Evolutionary conservation across 1,140 invertebrate genomes (phyloP).

Genomic region (Drosophila sproati): DNA sequence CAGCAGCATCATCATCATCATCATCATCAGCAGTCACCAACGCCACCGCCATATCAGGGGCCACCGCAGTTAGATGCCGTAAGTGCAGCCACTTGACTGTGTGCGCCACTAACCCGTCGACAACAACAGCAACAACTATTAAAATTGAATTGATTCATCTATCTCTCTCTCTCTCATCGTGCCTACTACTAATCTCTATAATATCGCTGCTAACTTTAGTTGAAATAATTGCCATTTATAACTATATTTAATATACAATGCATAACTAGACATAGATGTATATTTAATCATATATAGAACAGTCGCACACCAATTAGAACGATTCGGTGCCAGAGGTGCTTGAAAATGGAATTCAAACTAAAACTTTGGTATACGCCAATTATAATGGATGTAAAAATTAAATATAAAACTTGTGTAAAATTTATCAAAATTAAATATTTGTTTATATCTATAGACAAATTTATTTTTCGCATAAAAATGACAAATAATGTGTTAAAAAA

Average conservation of each 20-base stretch:
- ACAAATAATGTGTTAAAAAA: too few relatives aligned
- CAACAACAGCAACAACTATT: slow-evolving; percentile 4
- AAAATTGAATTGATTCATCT: too few relatives aligned
- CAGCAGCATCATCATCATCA: slow-evolving; percentile 33
- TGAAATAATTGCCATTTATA: slow-evolving; percentile 9
- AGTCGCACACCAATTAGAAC: too few relatives aligned
- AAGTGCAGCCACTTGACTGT: slow-evolving; percentile 59
- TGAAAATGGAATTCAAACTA: too few relatives aligned
- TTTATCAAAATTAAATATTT: too few relatives aligned
- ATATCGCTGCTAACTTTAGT: slow-evolving; percentile 25
- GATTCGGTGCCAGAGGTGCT: too few relatives aligned
- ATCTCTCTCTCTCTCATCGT: neutral
- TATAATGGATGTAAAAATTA: too few relatives aligned
- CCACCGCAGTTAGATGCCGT: slow-evolving; percentile 68
- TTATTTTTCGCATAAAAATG: too few relatives aligned
- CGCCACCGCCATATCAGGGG: slow-evolving; percentile 62
- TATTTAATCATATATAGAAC: too few relatives aligned
- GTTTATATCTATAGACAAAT: too few relatives aligned
- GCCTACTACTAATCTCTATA: slow-evolving; percentile 41
- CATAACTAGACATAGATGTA: slow-evolving; percentile 4
- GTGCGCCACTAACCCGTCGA: slow-evolving; percentile 55
- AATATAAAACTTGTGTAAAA: too few relatives aligned
- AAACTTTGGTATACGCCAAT: too few relatives aligned
- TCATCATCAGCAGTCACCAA: slow-evolving; percentile 44
- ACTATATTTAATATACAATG: slow-evolving; percentile 41